Evolutionary conservation across 2,113 vertebrate species (phyloP).

Genomic region (Nanorana parkeri): DNA sequence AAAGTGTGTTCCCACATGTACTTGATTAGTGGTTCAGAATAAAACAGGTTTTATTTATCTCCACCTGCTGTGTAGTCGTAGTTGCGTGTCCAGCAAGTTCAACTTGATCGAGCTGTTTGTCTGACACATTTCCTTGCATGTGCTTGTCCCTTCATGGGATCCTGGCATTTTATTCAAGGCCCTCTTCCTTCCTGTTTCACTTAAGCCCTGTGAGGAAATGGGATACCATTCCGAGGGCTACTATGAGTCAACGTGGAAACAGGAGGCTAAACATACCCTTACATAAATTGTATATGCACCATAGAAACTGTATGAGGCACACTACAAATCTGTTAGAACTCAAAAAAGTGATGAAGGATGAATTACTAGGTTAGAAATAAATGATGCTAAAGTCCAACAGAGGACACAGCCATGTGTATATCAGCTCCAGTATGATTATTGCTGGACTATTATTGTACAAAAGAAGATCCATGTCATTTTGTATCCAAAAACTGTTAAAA

Average conservation of each 20-base stretch:
- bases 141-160: constrained; percentile 24
- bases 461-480: no score
- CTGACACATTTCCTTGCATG: constrained; percentile 28
- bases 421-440: no score
- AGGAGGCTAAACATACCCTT: background rate
- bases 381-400: no score
- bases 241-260: constrained; percentile 6
- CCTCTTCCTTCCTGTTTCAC: constrained; percentile 35
- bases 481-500: no score
- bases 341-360: no score
- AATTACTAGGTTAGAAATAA: no score
- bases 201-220: constrained; percentile 18
- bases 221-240: background rate
- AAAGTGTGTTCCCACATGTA: background rate
- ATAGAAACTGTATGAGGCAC: background rate
- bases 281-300: background rate
- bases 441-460: no score
- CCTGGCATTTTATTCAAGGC: background rate
- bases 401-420: no score
- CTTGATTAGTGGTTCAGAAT: background rate
- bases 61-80: constrained; percentile 13
- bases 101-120: background rate
- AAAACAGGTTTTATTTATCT: background rate
- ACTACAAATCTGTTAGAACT: no score
- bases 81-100: background rate